Evolutionary conservation across 2,888 invertebrate species (phyloP).

Genomic region (Melanargia galathea): DNA sequence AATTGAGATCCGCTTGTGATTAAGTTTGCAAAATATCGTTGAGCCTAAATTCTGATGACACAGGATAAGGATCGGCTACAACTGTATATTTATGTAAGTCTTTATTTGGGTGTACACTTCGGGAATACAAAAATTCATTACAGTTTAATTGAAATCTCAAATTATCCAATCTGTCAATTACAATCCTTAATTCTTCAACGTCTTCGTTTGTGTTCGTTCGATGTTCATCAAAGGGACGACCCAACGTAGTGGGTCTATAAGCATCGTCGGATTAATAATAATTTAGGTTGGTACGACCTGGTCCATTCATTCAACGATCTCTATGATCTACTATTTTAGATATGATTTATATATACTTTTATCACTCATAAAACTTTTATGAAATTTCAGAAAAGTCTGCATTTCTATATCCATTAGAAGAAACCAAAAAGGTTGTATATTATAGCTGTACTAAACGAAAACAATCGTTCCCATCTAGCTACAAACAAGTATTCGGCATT

Average conservation of each 20-base stretch:
- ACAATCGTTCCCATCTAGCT: not conserved
- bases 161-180: not conserved
- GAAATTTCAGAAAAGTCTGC: too few species aligned
- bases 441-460: not conserved
- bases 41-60: not conserved
- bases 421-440: not conserved
- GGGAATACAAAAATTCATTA: not conserved
- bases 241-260: not conserved
- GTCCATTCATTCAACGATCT: too few species aligned
- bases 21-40: conserved; percentile 1
- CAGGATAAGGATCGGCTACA: not conserved
- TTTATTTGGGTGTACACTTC: not conserved
- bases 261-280: too few species aligned
- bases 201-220: not conserved
- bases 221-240: not conserved
- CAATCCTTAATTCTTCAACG: not conserved
- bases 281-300: too few species aligned
- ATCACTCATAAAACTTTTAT: too few species aligned
- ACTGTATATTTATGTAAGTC: not conserved
- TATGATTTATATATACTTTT: too few species aligned
- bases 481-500: conserved; percentile 17
- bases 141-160: not conserved
- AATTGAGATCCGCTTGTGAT: not conserved
- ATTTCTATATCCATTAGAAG: not conserved
- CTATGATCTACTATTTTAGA: too few species aligned